phyloP scores from a whole-genome alignment of 2,888 invertebrate species.

The Acronicta aceris region DNA sequence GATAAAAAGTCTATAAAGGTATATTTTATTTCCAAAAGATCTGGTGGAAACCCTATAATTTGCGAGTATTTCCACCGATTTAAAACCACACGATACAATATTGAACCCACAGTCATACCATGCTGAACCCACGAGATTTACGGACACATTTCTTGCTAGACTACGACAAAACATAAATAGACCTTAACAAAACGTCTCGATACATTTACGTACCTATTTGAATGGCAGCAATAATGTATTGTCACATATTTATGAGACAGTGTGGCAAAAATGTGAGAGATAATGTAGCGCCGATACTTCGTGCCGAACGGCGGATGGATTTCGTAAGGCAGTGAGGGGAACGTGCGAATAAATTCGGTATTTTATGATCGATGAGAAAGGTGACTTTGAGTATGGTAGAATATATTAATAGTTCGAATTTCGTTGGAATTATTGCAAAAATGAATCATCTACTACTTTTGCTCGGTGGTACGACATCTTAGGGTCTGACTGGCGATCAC shows the following conservation, averaged over 20 bases:
- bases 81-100: too few relatives aligned
- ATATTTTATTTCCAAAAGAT: too few relatives aligned
- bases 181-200: conserved; percentile 36
- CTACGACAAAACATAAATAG: conserved; percentile 13
- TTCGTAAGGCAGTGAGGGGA: conserved; percentile 39
- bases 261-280: conserved; percentile 52
- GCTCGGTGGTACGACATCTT: too few relatives aligned
- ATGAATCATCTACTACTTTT: background rate
- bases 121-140: too few relatives aligned
- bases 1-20: too few relatives aligned
- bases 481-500: too few relatives aligned
- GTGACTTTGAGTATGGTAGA: conserved; percentile 10
- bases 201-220: conserved; percentile 48
- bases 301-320: conserved; percentile 42
- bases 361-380: conserved; percentile 48
- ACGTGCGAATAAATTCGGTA: conserved; percentile 51
- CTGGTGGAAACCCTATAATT: too few relatives aligned
- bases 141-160: too few relatives aligned
- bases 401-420: conserved; percentile 13
- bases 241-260: conserved; percentile 56
- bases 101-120: too few relatives aligned
- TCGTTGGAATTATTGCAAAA: background rate
- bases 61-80: too few relatives aligned
- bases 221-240: conserved; percentile 55
- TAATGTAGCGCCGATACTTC: conserved; percentile 42